Evolutionary conservation across 2,888 invertebrate genomes (phyloP), one percentile per base, ranked within the genome.

Genomic region (Trilocha varians): DNA sequence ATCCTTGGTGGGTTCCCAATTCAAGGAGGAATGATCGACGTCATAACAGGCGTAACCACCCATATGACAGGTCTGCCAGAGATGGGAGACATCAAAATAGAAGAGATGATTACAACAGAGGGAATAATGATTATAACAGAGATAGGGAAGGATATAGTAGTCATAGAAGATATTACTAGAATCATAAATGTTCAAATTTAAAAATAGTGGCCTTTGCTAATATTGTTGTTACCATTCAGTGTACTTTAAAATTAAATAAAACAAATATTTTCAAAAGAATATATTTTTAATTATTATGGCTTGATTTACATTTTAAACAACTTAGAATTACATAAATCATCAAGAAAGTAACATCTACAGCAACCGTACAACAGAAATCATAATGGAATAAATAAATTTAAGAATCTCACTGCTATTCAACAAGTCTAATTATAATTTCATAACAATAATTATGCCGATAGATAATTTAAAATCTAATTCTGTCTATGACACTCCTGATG

Each of bases 211-310:
- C 8, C 25, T 11, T 25, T 25, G 8, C 11, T 9, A 25, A 11
- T 9, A 25, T 6, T 25, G 11, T 25, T 2, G 25, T 25, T 11
- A 25, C 25, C 2, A 25, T 25, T 9, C 6, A 9, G 6, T 3
- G 6, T 9, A 2, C 11, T 25, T 25, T 25, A 25, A 25, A 42
- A 42, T 44, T 47, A 68, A 61, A 60, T 52, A 62, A 63, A 63
- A 56, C 48, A 61, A 52, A 52, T 40, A 32, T 79, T 78, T 65
- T 83, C 79, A 83, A 84, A 85, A 85, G 75, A 84, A 84, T 85
- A 84, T 85, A 85, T 83, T 84, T 73, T 83, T 79, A 83, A 78
- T 85, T 84, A 83, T 85, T 84, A 85, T 85, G 84, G 85, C 85
- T 84, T 82, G 78, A 82, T 83, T 84, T 84, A 84, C 79, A 84